Base-by-base conservation (phyloP, 2,797 vertebrate genomes). In the Hephaestus fuliginosus region DNA sequence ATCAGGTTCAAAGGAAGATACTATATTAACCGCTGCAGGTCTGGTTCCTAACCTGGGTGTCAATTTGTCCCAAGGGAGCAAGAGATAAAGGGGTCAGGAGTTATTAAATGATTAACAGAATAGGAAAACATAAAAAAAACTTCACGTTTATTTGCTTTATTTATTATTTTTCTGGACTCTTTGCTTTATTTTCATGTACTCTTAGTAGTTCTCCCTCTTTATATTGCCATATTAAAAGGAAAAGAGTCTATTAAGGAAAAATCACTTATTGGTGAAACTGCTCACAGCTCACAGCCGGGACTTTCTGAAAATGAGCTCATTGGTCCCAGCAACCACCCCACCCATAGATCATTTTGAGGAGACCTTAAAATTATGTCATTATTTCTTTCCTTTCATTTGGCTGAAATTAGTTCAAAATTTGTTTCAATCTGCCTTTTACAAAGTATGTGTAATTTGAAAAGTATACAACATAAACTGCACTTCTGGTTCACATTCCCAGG, bases 31-130 rank as follows among this genome's bases (percentile, higher is more conserved):
- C 39, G 64, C 3, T 9, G 18, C 44, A 18, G 9, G 36, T 48
- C 28, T n/a, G 15, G 28, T 57, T 46, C 13, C 22, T 14, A 60
- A 43, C 20, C 18, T 15, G 13, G 5, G 22, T 41, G 20, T 65
- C 14, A 10, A 11, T 30, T 44, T 36, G 1, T 14, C 43, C 25
- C 0, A 7, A 46, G 4, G 43, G 55, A 44, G 17, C 22, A 57
- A 6, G 0, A 68, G 36, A 57, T 51, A 30, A 67, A 63, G 62
- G 25, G 25, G 28, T 33, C 25, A 68, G 13, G 20, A 30, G 15
- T 44, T 51, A 56, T 25, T 33, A 72, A 44, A 71, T 61, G 36
- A 71, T 81, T 64, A 60, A 72, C 52, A 62, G 10, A 17, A 49
- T 3, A 58, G 2, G 43, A 20, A 15, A 60, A 57, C 48, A 20